Evolutionary conservation across 2,888 invertebrate species (phyloP).

Genomic region (Acrobasis suavella): DNA sequence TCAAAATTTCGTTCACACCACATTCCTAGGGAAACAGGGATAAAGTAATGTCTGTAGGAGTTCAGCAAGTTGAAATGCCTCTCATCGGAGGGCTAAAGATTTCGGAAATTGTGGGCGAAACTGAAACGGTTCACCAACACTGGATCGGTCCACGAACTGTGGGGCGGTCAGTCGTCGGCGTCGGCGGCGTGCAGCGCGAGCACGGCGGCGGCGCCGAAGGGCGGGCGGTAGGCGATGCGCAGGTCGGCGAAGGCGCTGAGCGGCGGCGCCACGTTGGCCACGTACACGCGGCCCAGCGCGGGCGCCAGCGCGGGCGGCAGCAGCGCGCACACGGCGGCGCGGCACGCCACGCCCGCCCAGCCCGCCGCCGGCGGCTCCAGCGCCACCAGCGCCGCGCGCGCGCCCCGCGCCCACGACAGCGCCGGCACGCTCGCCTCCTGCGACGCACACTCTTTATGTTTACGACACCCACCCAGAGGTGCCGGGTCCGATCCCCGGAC

Average conservation of each 20-base stretch:
- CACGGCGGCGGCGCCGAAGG: constrained; percentile 83
- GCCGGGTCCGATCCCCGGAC: no score
- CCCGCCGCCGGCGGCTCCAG: constrained; percentile 85
- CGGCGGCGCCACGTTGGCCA: constrained; percentile 93
- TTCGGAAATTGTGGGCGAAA: no score
- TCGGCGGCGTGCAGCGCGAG: constrained; percentile 64
- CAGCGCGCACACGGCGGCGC: constrained; percentile 47
- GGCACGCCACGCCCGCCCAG: constrained; percentile 60
- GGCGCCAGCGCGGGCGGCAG: constrained; percentile 45
- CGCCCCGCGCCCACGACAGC: constrained; percentile 58
- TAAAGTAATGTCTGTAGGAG: no score
- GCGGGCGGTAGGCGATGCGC: constrained; percentile 90
- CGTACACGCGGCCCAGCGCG: constrained; percentile 84
- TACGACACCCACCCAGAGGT: no score
- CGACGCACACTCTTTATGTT: background rate
- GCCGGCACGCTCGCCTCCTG: constrained; percentile 71
- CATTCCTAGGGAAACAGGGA: no score
- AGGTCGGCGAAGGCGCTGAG: constrained; percentile 85
- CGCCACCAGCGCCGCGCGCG: constrained; percentile 43
- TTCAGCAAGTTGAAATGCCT: no score
- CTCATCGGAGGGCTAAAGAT: no score
- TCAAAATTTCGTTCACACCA: no score
- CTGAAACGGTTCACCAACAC: no score
- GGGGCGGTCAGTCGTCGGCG: constrained; percentile 46
- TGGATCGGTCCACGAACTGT: no score